A percentile compares a stretch with the other conserved stretches of the same genome.
Conservation (phyloP, 2,888 invertebrate species). For the Dicyrtomina minuta region DNA sequence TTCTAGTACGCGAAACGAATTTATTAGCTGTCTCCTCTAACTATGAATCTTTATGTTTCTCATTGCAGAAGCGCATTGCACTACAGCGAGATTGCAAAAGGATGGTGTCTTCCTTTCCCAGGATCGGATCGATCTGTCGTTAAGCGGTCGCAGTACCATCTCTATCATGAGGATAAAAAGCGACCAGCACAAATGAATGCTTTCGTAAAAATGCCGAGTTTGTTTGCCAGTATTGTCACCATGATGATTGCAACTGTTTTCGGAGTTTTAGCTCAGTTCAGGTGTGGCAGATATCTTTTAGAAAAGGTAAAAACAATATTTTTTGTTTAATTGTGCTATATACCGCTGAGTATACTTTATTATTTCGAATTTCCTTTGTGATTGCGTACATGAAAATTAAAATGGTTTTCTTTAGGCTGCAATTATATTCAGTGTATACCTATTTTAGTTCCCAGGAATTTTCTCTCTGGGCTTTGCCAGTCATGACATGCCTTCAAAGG, state of each 20-base stretch:
- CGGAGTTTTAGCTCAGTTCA: conserved; percentile 64
- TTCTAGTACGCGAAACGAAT: no score
- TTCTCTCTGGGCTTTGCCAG: conserved; percentile 69
- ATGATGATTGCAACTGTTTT: conserved; percentile 66
- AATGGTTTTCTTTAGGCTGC: background rate
- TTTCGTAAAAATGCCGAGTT: conserved; percentile 66
- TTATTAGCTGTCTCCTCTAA: no score
- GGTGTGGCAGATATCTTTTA: conserved; percentile 66
- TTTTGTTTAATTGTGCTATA: conserved; percentile 40
- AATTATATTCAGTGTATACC: background rate
- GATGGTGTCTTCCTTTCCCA: conserved; percentile 56
- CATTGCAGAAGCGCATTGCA: conserved; percentile 61
- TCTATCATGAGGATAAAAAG: conserved; percentile 67
- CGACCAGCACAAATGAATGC: conserved; percentile 78
- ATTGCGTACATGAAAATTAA: background rate
- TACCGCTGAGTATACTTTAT: background rate
- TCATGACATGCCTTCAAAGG: conserved; percentile 62
- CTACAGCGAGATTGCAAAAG: conserved; percentile 56
- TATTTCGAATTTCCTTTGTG: background rate
- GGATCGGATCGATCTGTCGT: conserved; percentile 82
- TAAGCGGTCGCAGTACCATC: conserved; percentile 75
- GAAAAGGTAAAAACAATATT: no score
- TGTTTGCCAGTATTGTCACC: conserved; percentile 60
- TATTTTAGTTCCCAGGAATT: conserved; percentile 64
- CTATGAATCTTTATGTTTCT: no score